Base-by-base conservation (phyloP, 2,888 invertebrate genomes). In the Molorchus minor region DNA sequence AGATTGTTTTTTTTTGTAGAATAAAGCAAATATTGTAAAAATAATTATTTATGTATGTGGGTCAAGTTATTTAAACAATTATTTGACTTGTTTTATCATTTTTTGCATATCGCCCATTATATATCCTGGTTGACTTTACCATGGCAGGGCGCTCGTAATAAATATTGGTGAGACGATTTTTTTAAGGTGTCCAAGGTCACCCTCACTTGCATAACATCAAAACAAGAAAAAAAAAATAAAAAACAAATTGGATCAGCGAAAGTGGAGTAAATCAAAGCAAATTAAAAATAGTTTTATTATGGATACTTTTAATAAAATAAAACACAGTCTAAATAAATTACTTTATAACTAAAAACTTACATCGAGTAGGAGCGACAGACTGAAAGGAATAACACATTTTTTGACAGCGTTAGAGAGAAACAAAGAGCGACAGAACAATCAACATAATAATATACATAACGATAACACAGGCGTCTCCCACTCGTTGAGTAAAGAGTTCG, bases 391-490 rank as follows among this genome's bases (percentile, higher is more conserved):
- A n/a, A 38, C 21, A 38, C n/a, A 13, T 38, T 38, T 49, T 36
- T 47, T 49, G 25, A 38, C 38, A 13, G 25, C 20, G 13, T 13
- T 38, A 49, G n/a, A 25, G 8, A 12, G 2, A 25, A 47, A 49
- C 35, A 47, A 56, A 47, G 16, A 52, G 43, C 52, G 47, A 30
- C 36, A 55, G 47, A 33, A 56, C 19, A 49, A 56, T 33, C 30
- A 40, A 46, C 55, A 56, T 40, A n/a, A n/a, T n/a, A n/a, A n/a
- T n/a, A 47, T 49, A 49, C 49, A 56, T 49, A 56, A 43, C 47
- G 49, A 56, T 43, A 56, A 56, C 49, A 41, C 41, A 43, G 15
- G n/a, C 4, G 8, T 25, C 7, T 17, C 43, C 56, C 56, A 56
- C 49, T 49, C n/a, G n/a, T 36, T 38, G 25, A 49, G 25, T 21